These are phyloP conservation scores for Melanogrammus aeglefinus DNA, from an alignment of 2,797 vertebrate species.

Conservation along the genomic window DNA sequence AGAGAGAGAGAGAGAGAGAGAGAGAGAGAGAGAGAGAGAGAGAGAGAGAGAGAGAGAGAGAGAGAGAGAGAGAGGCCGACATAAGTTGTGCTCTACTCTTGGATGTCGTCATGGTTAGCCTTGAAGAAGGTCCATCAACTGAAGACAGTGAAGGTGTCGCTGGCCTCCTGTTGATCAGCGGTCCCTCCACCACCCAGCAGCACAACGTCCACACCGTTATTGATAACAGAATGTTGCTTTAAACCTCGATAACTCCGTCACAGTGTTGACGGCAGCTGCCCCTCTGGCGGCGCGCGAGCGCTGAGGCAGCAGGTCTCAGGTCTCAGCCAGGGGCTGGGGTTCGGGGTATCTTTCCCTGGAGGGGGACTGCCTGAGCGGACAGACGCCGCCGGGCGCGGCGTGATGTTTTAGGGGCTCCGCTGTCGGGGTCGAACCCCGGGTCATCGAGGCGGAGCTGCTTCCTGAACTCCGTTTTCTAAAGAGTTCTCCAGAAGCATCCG, in stretches of 20 bases:
- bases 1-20: no score
- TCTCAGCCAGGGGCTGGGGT: no score
- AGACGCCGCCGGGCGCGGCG: not conserved
- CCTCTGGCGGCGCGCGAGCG: not conserved
- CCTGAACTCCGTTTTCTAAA: not conserved
- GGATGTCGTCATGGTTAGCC: conserved; percentile 45
- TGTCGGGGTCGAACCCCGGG: not conserved
- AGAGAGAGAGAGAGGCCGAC: conserved; percentile 36
- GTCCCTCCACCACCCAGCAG: not conserved
- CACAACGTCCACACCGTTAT: not conserved
- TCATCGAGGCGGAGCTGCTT: not conserved
- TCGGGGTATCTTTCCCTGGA: not conserved
- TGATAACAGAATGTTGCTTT: not conserved
- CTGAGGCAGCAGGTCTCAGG: no score
- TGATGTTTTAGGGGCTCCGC: not conserved
- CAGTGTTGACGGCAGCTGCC: no score
- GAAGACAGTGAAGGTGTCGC: not conserved
- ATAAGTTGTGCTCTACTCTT: conserved; percentile 65
- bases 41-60: no score
- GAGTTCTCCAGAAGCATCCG: not conserved
- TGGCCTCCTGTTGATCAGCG: no score
- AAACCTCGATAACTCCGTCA: not conserved
- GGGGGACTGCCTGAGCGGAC: not conserved
- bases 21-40: no score
- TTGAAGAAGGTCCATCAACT: conserved; percentile 45